Evolutionary conservation across 1,140 invertebrate species (phyloP).

Genomic region (Drosophila tani): DNA sequence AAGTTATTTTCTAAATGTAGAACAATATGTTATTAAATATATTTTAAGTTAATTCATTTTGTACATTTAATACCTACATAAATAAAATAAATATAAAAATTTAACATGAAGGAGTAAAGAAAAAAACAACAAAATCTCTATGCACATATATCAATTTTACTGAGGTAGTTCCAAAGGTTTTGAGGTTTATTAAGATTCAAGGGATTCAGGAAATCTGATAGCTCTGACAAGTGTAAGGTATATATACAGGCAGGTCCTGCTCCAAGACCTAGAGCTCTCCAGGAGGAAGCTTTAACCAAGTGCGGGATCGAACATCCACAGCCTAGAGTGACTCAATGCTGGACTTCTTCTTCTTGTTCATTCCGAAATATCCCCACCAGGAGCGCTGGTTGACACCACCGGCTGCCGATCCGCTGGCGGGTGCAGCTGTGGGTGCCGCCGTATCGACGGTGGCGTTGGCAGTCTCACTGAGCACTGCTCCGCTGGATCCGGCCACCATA

Average conservation of each 20-base stretch:
- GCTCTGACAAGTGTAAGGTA: too few relatives aligned
- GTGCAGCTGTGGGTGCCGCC: background rate
- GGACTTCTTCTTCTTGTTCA: slow-evolving; percentile 48
- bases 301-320: too few relatives aligned
- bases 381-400: background rate
- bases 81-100: too few relatives aligned
- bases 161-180: background rate
- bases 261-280: too few relatives aligned
- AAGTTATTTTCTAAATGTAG: too few relatives aligned
- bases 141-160: too few relatives aligned
- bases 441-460: background rate
- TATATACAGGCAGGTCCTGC: too few relatives aligned
- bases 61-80: too few relatives aligned
- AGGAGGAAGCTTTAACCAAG: background rate
- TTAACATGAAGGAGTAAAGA: too few relatives aligned
- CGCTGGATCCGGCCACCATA: background rate
- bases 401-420: background rate
- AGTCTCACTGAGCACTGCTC: background rate
- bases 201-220: background rate
- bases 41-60: too few relatives aligned
- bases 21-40: too few relatives aligned
- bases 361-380: slow-evolving; percentile 59
- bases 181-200: background rate
- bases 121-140: too few relatives aligned
- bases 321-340: slow-evolving; percentile 34